Conservation (phyloP, 1,140 invertebrate genomes). For the Bombus breviceps region DNA sequence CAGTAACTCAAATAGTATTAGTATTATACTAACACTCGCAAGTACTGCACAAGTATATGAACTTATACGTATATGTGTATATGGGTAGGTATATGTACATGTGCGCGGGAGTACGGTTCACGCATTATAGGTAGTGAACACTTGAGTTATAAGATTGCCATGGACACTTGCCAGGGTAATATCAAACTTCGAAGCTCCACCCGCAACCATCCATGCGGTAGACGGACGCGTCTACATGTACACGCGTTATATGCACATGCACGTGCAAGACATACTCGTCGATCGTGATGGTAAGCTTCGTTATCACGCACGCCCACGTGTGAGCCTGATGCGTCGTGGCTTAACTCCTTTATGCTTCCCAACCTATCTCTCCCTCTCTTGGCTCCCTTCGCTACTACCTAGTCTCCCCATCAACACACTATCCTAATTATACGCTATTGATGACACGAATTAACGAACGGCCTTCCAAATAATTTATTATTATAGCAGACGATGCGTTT, state of each 20-base stretch:
- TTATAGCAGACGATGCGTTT: not conserved
- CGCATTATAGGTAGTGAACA: conserved; percentile 64
- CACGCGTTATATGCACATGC: conserved; percentile 58
- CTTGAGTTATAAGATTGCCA: conserved; percentile 77
- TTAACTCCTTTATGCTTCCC: conserved; percentile 64
- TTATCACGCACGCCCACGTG: conserved; percentile 72
- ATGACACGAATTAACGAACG: conserved; percentile 66
- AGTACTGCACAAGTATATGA: conserved; percentile 16
- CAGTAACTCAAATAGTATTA: conserved; percentile 8
- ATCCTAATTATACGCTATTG: conserved; percentile 62
- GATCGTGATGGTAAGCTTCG: conserved; percentile 69
- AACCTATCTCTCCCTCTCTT: conserved; percentile 25
- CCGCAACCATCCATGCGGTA: conserved; percentile 33
- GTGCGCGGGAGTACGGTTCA: conserved; percentile 37
- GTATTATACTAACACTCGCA: conserved; percentile 40
- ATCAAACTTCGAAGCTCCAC: conserved; percentile 75
- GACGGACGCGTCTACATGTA: not conserved
- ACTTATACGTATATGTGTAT: not conserved
- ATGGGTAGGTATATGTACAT: conserved; percentile 2
- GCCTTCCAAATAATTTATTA: conserved; percentile 16
- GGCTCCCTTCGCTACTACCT: conserved; percentile 1
- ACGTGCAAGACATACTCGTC: conserved; percentile 44
- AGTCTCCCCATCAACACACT: conserved; percentile 35
- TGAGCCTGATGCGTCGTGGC: conserved; percentile 58
- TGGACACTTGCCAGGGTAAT: conserved; percentile 78